These are phyloP conservation scores for Acrocephalus scirpaceus DNA, from an alignment of 2,797 vertebrate genomes.

Conservation along the genomic window DNA sequence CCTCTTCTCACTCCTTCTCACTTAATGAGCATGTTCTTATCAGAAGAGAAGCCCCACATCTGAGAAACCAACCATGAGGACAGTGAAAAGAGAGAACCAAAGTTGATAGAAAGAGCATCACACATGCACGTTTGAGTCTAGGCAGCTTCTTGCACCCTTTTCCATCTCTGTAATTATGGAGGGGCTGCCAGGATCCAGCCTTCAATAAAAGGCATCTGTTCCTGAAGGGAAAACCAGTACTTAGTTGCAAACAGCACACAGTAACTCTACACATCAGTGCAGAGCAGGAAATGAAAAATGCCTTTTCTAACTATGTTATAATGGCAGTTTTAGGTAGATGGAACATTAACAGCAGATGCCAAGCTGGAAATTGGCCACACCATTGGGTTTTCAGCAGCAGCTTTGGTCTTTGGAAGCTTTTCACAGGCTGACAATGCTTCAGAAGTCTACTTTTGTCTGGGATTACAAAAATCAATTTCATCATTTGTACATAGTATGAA, in stretches of 20 bases:
- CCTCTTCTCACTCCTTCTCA: neutral
- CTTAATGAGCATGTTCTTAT: fast-evolving
- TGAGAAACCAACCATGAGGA: neutral
- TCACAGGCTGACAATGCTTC: constrained; percentile 27
- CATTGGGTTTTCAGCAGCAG: constrained; percentile 27
- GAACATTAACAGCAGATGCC: constrained; percentile 34
- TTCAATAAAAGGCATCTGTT: constrained; percentile 39
- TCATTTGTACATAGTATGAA: neutral
- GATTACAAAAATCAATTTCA: constrained; percentile 14
- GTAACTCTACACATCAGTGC: constrained; percentile 15
- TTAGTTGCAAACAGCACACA: constrained; percentile 14
- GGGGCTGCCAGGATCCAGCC: neutral
- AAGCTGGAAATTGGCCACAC: constrained; percentile 50
- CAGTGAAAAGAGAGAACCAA: neutral
- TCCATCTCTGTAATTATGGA: neutral
- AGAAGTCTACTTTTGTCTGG: constrained; percentile 29
- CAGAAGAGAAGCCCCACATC: neutral
- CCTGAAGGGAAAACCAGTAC: constrained; percentile 9
- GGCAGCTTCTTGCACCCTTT: constrained; percentile 12
- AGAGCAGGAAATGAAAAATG: constrained; percentile 48
- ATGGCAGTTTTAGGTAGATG: constrained; percentile 57
- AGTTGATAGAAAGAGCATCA: neutral
- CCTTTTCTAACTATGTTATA: constrained; percentile 48
- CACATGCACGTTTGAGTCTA: neutral
- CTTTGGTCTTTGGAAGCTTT: constrained; percentile 40